These are phyloP conservation scores for Myiothlypis chrysogaster DNA, from an alignment of 2,797 vertebrate genomes.

Conservation along the genomic window DNA sequence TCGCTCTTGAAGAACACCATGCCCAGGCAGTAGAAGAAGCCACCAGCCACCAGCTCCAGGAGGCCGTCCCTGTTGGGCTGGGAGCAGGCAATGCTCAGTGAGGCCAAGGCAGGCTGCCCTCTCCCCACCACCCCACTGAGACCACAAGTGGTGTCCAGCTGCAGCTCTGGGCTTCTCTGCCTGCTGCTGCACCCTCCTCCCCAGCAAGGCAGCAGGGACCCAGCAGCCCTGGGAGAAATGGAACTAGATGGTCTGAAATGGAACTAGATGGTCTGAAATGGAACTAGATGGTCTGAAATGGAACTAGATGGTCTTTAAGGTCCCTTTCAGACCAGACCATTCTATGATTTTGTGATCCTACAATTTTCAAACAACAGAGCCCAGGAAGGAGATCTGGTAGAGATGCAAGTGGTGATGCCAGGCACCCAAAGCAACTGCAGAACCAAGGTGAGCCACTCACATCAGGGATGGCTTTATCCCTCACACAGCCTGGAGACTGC, in stretches of 20 bases:
- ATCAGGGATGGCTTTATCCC: background rate
- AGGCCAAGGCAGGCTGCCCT: accelerated
- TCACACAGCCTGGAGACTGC: background rate
- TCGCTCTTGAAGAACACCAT: constrained; percentile 97
- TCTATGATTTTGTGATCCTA: background rate
- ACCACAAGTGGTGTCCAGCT: background rate
- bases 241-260: too few relatives aligned
- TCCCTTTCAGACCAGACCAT: background rate
- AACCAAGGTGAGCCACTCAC: accelerated
- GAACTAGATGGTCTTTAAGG: background rate
- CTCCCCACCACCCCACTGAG: background rate
- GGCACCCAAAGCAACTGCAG: background rate
- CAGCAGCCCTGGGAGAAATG: background rate
- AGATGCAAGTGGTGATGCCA: background rate
- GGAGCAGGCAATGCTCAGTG: background rate
- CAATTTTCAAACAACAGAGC: accelerated
- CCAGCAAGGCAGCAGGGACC: background rate
- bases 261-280: background rate
- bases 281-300: too few relatives aligned
- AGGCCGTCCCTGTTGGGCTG: constrained; percentile 90
- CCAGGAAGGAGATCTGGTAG: accelerated
- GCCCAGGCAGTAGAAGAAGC: constrained; percentile 89
- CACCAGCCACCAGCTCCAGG: constrained; percentile 87
- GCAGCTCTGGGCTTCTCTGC: background rate
- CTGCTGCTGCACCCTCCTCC: background rate